Evolutionary conservation across 2,113 vertebrate species (phyloP).

Genomic region (Aegithalos caudatus): DNA sequence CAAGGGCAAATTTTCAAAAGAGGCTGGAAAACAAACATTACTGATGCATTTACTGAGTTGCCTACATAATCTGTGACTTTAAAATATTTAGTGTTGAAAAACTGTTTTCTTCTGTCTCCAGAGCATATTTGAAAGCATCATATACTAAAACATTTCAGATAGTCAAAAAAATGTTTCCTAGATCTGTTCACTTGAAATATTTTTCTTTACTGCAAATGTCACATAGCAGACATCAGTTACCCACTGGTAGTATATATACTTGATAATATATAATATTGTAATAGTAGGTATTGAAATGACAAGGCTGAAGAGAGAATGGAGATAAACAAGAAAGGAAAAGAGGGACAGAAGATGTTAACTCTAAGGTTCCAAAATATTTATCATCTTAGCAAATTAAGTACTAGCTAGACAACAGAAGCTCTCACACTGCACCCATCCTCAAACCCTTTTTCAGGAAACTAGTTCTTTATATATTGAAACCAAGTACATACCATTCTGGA

Average conservation of each 20-base stretch:
- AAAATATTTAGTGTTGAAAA: slow-evolving; percentile 24
- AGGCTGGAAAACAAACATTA: slow-evolving; percentile 4
- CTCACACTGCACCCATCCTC: not conserved
- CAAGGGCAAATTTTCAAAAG: not conserved
- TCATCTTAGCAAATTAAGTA: not conserved
- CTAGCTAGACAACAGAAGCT: not conserved
- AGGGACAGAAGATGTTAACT: not conserved
- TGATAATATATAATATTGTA: not conserved
- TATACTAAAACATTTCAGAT: not conserved
- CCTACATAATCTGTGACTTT: not conserved
- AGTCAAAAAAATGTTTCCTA: not conserved
- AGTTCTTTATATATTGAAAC: not conserved
- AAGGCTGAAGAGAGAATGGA: not conserved
- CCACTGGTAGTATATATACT: not conserved
- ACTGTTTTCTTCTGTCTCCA: not conserved
- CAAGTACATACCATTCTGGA: not conserved
- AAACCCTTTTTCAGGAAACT: not conserved
- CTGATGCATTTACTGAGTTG: not conserved
- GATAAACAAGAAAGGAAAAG: not conserved
- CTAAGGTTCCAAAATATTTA: not conserved
- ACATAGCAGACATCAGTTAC: not conserved
- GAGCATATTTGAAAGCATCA: not conserved
- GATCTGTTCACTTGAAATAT: not conserved
- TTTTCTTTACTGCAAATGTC: not conserved
- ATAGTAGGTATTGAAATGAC: not conserved